These are phyloP conservation scores for Callopanchax toddi DNA, from an alignment of 2,113 vertebrate species.

Conservation along the genomic window DNA sequence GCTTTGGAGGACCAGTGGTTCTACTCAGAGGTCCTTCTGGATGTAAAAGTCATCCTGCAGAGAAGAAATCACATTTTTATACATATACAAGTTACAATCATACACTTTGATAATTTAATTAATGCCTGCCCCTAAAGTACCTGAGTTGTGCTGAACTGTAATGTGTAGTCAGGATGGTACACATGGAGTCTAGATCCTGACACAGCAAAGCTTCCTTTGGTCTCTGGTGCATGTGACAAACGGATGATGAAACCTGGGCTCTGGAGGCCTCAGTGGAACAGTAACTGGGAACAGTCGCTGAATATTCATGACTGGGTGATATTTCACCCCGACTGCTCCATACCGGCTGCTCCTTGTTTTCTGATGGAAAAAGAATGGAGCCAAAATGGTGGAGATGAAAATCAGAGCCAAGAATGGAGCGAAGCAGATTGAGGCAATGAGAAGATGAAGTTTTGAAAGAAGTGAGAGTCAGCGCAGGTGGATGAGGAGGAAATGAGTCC, in stretches of 20 bases:
- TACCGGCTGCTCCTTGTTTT: slow-evolving; percentile 43
- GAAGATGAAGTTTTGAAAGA: slow-evolving; percentile 29
- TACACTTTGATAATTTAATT: no score
- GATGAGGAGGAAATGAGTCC: not conserved
- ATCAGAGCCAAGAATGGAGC: slow-evolving; percentile 3
- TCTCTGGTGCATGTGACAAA: slow-evolving; percentile 44
- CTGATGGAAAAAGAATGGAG: slow-evolving; percentile 3
- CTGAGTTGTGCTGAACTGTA: not conserved
- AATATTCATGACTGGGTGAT: slow-evolving; percentile 59
- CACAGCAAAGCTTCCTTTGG: slow-evolving; percentile 23
- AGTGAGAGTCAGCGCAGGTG: slow-evolving; percentile 24
- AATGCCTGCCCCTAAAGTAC: slow-evolving; percentile 3
- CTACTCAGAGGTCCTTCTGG: no score
- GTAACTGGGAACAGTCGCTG: slow-evolving; percentile 23
- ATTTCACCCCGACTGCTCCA: slow-evolving; percentile 37
- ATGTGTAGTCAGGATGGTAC: not conserved
- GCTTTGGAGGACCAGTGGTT: no score
- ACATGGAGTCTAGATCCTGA: not conserved
- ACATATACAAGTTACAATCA: no score
- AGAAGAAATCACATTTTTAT: no score
- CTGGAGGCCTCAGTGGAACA: slow-evolving; percentile 35
- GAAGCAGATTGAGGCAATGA: slow-evolving; percentile 30
- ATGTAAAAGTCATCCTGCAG: no score
- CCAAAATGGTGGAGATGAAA: slow-evolving; percentile 30
- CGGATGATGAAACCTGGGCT: slow-evolving; percentile 42